Evolutionary conservation across 2,888 invertebrate genomes (phyloP).

Genomic region (Fragum sueziense): DNA sequence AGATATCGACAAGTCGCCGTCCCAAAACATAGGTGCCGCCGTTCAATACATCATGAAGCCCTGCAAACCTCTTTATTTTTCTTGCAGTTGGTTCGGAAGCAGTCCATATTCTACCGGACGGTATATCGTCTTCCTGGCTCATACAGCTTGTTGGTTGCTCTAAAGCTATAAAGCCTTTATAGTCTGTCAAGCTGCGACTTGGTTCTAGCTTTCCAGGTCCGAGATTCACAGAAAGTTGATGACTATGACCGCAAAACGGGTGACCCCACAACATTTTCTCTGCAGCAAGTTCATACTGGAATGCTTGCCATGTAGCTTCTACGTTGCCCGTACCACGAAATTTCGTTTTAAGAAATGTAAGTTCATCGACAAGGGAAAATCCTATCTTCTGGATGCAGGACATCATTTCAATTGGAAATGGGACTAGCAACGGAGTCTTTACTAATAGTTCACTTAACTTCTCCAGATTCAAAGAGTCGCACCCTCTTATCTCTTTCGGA

Average conservation of each 20-base stretch:
- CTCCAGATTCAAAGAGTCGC: conserved; percentile 28
- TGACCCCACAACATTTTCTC: conserved; percentile 39
- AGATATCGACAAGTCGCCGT: conserved; percentile 24
- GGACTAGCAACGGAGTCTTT: conserved; percentile 34
- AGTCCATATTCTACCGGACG: conserved; percentile 28
- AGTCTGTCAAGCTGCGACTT: conserved; percentile 24
- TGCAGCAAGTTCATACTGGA: conserved; percentile 28
- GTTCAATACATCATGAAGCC: conserved; percentile 39
- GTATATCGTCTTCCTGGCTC: conserved; percentile 26
- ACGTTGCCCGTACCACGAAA: conserved; percentile 32
- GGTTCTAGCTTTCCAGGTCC: conserved; percentile 24
- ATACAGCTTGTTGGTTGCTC: conserved; percentile 33
- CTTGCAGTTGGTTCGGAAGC: background rate
- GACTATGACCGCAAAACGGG: conserved; percentile 21
- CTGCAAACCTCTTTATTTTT: conserved; percentile 20
- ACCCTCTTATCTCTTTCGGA: conserved; percentile 14
- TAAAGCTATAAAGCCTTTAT: conserved; percentile 34
- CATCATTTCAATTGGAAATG: conserved; percentile 22
- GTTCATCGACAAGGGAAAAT: conserved; percentile 13
- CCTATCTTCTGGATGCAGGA: conserved; percentile 25
- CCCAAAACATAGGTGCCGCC: conserved; percentile 27
- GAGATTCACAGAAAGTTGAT: conserved; percentile 16
- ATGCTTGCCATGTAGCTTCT: conserved; percentile 32
- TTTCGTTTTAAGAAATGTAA: conserved; percentile 16
- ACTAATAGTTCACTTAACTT: conserved; percentile 20